Evolutionary conservation across 1,140 invertebrate species (phyloP).

Genomic region (Atta colombica): DNA sequence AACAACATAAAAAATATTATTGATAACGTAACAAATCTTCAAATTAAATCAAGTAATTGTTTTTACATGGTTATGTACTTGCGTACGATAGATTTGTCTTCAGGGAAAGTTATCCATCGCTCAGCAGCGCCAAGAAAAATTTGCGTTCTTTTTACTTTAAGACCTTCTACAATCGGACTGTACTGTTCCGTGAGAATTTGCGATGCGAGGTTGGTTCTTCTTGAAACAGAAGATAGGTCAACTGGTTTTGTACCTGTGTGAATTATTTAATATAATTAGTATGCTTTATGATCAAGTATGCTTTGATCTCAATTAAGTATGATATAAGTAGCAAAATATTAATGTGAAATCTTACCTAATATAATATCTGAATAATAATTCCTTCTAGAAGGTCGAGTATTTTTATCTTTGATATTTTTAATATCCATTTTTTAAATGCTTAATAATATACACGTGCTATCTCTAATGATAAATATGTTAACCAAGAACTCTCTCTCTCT

Average conservation of each 20-base stretch:
- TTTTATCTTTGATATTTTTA: constrained; percentile 33
- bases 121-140: constrained; percentile 86
- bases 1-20: background rate
- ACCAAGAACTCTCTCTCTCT: too few species aligned
- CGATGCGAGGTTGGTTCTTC: constrained; percentile 78
- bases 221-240: constrained; percentile 22
- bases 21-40: background rate
- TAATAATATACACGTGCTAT: background rate
- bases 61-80: background rate
- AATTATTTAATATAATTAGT: background rate
- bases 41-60: background rate
- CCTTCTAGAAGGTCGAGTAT: constrained; percentile 4
- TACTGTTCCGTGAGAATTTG: constrained; percentile 84
- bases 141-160: constrained; percentile 82
- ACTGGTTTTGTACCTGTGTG: constrained; percentile 21
- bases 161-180: constrained; percentile 84
- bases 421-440: constrained; percentile 46
- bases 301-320: constrained; percentile 15
- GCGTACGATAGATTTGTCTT: constrained; percentile 87
- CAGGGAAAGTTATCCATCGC: constrained; percentile 88
- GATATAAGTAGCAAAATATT: background rate
- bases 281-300: background rate
- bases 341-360: constrained; percentile 49
- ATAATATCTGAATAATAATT: constrained; percentile 77
- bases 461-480: background rate